Base-by-base conservation (phyloP, 1,140 invertebrate genomes). In the Thaumetopoea pityocampa region DNA sequence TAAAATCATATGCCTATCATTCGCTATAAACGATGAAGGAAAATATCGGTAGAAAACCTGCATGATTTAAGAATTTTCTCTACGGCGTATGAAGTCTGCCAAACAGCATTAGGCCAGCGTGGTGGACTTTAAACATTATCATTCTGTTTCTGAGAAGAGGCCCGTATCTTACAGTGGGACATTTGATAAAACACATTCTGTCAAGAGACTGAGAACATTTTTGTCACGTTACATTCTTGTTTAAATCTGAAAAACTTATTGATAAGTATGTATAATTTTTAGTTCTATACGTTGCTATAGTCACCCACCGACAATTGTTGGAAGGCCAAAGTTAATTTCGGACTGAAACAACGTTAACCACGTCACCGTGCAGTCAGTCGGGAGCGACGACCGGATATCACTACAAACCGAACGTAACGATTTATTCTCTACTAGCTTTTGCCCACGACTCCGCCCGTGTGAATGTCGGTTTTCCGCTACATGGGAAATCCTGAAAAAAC, bases 291-390 rank as follows among this genome's bases (percentile, higher is more conserved):
- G 20, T 27, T n/a, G 23, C 29, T 9, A 44, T 28, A 43, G 29
- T 30, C 41, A 38, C 47, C 40, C 50, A 40, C 17, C 18, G 44
- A 23, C 16, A 29, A 44, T 27, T 45, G 36, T 45, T 27, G 47
- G 65, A 68, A 69, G 54, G 66, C 51, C 54, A 35, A 34, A 60
- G 53, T 62, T 69, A 69, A 69, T 69, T 65, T 42, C 33, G 58
- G 56, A 35, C 45, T 38, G 55, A 66, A 66, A 52, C 50, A 61
- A 49, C 43, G 51, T 66, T 61, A 48, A 62, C 51, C 34, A 52
- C n/a, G 32, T 30, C 12, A 53, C 34, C 27, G 35, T 18, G 22
- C 14, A 26, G 32, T 28, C 42, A 36, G 18, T 2, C 50, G 49
- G 58, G 62, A 52, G 45, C 62, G 48, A 44, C 48, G 62, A 60